These are phyloP conservation scores for Liopterus haemorrhoidalis DNA, from an alignment of 2,888 invertebrate species.

Conservation along the genomic window DNA sequence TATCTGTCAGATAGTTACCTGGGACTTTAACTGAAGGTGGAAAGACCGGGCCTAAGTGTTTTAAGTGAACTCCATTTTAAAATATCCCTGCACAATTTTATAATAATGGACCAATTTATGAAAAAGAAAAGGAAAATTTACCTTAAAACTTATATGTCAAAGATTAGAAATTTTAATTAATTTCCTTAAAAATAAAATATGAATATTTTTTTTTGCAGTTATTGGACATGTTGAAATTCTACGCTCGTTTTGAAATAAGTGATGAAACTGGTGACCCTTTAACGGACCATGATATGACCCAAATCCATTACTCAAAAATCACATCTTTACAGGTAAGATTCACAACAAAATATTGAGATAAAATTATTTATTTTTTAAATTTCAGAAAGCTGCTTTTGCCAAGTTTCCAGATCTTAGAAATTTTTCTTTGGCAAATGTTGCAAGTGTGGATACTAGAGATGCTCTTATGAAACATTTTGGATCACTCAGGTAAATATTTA, in stretches of 20 bases:
- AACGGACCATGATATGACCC: conserved; percentile 89
- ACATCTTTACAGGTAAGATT: conserved; percentile 72
- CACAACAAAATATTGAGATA: not conserved
- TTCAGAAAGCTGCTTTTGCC: conserved; percentile 85
- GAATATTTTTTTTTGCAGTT: conserved; percentile 58
- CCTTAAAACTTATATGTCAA: no score
- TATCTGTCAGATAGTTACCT: no score
- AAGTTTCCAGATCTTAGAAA: conserved; percentile 80
- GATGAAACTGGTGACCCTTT: conserved; percentile 93
- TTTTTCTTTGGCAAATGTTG: conserved; percentile 90
- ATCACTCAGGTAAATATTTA: conserved; percentile 53
- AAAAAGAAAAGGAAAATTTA: no score
- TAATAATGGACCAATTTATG: no score
- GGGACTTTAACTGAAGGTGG: no score
- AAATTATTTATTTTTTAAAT: conserved; percentile 28
- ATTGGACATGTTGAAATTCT: conserved; percentile 91
- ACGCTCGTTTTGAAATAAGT: conserved; percentile 94
- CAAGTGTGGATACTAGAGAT: conserved; percentile 87
- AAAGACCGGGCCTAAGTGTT: no score
- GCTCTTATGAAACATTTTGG: conserved; percentile 80
- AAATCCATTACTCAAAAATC: conserved; percentile 87
- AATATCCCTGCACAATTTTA: no score
- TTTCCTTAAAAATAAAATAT: no score
- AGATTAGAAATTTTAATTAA: no score
- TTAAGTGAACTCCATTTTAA: no score